phyloP scores from a whole-genome alignment of 2,113 vertebrate genomes.

The Physeter macrocephalus region DNA sequence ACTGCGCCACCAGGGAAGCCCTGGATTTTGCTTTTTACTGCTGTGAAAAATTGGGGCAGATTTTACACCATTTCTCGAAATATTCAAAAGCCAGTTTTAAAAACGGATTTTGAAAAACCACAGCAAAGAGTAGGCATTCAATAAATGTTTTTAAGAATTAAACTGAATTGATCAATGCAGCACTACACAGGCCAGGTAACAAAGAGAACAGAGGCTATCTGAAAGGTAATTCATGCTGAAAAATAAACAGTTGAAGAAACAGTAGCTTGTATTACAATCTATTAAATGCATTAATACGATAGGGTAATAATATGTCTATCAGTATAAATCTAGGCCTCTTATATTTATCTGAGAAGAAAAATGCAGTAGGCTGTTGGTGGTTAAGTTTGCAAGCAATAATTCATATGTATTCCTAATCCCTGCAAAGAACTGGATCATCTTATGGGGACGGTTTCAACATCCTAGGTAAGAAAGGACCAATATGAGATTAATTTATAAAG shows the following conservation, averaged over 20 bases:
- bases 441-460: neutral
- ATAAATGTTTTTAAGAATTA: constrained; percentile 40
- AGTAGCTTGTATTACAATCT: neutral
- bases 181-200: neutral
- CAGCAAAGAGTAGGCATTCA: neutral
- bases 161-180: neutral
- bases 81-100: neutral
- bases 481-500: neutral
- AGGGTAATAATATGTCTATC: neutral
- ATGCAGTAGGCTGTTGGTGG: neutral
- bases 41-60: neutral
- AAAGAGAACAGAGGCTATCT: constrained; percentile 25
- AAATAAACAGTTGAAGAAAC: constrained; percentile 24
- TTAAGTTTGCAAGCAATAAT: neutral
- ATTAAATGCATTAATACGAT: neutral
- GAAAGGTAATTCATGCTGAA: constrained; percentile 15
- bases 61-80: neutral
- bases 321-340: neutral
- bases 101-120: constrained; percentile 18
- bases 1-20: too few species aligned
- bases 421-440: neutral
- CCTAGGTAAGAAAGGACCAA: neutral
- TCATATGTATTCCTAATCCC: neutral
- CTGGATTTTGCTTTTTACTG: neutral
- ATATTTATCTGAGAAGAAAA: constrained; percentile 27